Evolutionary conservation across 2,888 invertebrate species (phyloP).

Genomic region (Meghimatium bilineatum): DNA sequence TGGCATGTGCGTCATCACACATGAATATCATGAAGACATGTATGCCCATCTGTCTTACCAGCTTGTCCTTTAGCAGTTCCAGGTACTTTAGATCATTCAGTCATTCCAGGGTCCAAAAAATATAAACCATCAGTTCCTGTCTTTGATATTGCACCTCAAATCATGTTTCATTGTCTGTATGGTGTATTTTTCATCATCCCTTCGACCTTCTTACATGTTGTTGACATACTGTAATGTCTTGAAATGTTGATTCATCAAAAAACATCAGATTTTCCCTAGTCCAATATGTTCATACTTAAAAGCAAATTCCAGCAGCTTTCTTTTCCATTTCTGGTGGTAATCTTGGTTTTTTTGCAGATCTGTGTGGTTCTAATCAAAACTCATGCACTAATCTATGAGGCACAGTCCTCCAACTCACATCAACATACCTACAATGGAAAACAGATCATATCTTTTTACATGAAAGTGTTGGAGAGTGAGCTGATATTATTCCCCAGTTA

Average conservation of each 20-base stretch:
- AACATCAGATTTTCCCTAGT: neutral
- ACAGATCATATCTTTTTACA: constrained; percentile 4
- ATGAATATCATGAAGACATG: neutral
- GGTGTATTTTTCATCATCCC: neutral
- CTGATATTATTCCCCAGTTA: neutral
- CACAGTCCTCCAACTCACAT: constrained; percentile 18
- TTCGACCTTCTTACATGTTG: neutral
- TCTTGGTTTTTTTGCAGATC: constrained; percentile 1
- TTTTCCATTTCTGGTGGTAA: constrained; percentile 2
- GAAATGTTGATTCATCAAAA: constrained; percentile 6
- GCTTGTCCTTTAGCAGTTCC: neutral
- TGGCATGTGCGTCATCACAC: too few species aligned
- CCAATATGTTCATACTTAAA: constrained; percentile 4
- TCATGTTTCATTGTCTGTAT: neutral
- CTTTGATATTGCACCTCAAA: constrained; percentile 14
- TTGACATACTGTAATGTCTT: neutral
- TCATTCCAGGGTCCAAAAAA: neutral
- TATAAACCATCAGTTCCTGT: neutral
- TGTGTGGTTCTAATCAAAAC: constrained; percentile 3
- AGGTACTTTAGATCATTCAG: neutral
- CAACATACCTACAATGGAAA: neutral
- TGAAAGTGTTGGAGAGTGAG: constrained; percentile 13
- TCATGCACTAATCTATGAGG: constrained; percentile 10
- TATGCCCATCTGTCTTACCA: neutral
- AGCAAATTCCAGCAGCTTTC: constrained; percentile 9